A percentile compares a stretch with the other conserved stretches of the same genome.
Conservation (phyloP, 2,888 invertebrate species). For the Sarcophaga caerulescens region DNA sequence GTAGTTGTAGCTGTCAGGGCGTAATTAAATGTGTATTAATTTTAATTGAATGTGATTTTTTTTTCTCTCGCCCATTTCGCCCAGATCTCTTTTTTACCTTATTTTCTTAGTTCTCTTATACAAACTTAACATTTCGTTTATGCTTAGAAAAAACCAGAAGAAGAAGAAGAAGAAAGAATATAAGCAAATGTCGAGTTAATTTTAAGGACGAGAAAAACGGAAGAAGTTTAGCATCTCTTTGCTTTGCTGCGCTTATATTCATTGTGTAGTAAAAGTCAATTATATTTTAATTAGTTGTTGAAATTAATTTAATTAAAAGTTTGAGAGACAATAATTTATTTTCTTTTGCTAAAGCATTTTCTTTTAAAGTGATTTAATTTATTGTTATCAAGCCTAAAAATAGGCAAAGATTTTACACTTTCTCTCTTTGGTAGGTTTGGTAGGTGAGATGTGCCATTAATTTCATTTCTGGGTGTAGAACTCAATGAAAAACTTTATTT, state of each 20-base stretch:
- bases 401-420: slow-evolving; percentile 1
- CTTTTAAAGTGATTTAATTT: slow-evolving; percentile 26
- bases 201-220: not conserved
- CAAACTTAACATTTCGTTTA: slow-evolving; percentile 10
- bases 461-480: not conserved
- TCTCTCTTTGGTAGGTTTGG: too few relatives aligned
- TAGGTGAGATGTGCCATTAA: slow-evolving; percentile 2
- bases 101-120: not conserved
- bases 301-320: slow-evolving; percentile 61
- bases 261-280: slow-evolving; percentile 40
- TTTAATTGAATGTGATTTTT: slow-evolving; percentile 67
- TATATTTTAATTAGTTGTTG: slow-evolving; percentile 60
- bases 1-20: slow-evolving; percentile 55
- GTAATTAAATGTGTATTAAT: slow-evolving; percentile 69
- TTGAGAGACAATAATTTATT: slow-evolving; percentile 44
- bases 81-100: not conserved
- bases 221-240: slow-evolving; percentile 10
- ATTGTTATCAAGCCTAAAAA: slow-evolving; percentile 22
- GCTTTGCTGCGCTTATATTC: slow-evolving; percentile 12
- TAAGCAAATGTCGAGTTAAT: too few relatives aligned
- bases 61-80: not conserved
- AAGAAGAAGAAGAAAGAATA: too few relatives aligned
- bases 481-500: not conserved
- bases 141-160: not conserved
- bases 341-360: slow-evolving; percentile 14